A percentile compares a stretch with the other conserved stretches of the same genome.
Evolutionary conservation across 2,888 invertebrate genomes (phyloP).

Genomic region (Cheilosia variabilis): DNA sequence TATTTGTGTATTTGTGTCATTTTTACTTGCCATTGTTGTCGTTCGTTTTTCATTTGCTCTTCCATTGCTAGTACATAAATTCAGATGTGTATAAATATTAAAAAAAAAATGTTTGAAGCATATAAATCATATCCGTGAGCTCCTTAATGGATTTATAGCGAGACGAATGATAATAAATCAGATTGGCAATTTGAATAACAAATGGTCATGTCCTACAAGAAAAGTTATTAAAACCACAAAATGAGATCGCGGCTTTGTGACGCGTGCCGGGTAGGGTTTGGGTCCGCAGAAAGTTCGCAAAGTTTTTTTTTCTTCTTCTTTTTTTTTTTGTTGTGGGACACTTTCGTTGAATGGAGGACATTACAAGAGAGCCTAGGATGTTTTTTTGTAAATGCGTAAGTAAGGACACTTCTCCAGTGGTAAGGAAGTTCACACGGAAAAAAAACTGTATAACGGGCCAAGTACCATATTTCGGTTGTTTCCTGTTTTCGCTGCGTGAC

Average conservation of each 20-base stretch:
- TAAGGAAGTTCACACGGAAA: conserved; percentile 21
- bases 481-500: not conserved
- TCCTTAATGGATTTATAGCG: conserved; percentile 72
- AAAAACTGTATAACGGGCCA: conserved; percentile 7
- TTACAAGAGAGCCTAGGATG: not conserved
- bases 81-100: conserved; percentile 57
- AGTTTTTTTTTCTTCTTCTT: conserved; percentile 3
- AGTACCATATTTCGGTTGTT: not conserved
- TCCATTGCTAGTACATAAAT: conserved; percentile 52
- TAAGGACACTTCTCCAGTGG: conserved; percentile 63
- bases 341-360: conserved; percentile 21
- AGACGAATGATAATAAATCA: conserved; percentile 74
- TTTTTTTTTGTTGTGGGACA: conserved; percentile 6
- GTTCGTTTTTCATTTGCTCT: not conserved
- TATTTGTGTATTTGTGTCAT: conserved; percentile 67
- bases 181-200: conserved; percentile 74
- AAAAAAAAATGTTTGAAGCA: conserved; percentile 2
- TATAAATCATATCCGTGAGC: conserved; percentile 69
- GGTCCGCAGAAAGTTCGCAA: conserved; percentile 10
- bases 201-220: conserved; percentile 68
- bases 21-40: not conserved
- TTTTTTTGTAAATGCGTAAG: conserved; percentile 42
- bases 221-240: conserved; percentile 57
- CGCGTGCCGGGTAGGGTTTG: conserved; percentile 4
- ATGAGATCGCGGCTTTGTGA: conserved; percentile 24